Evolutionary conservation across 2,113 vertebrate species (phyloP).

Genomic region (Saccopteryx leptura): DNA sequence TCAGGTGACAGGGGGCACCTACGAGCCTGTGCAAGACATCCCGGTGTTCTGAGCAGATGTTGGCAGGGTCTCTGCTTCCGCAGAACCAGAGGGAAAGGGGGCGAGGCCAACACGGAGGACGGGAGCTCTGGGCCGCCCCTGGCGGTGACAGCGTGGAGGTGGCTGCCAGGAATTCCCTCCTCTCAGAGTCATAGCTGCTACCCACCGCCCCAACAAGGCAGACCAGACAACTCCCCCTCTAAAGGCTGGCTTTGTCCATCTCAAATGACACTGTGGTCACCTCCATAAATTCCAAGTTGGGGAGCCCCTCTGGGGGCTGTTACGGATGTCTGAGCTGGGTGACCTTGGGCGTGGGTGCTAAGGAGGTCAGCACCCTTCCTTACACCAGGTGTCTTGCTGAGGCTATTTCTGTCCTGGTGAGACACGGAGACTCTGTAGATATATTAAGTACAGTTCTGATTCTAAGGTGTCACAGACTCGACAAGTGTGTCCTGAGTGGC

Average conservation of each 20-base stretch:
- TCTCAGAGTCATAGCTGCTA: accelerated
- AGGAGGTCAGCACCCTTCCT: neutral
- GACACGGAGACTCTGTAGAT: neutral
- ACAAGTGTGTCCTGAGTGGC: neutral
- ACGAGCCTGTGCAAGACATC: accelerated
- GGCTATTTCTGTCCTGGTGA: neutral
- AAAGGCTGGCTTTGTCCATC: neutral
- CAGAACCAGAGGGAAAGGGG: neutral
- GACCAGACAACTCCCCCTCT: accelerated
- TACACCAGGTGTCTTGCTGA: accelerated
- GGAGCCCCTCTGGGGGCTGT: neutral
- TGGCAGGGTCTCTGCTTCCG: accelerated
- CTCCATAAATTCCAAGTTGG: neutral
- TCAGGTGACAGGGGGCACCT: neutral
- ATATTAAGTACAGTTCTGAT: neutral
- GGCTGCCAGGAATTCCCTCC: neutral
- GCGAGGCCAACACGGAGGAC: accelerated
- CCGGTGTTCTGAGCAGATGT: too few relatives aligned
- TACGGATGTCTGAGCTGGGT: accelerated
- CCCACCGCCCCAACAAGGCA: neutral
- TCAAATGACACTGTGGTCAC: too few relatives aligned
- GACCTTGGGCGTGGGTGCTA: too few relatives aligned
- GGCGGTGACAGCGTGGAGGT: neutral
- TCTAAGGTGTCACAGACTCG: neutral
- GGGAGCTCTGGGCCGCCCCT: neutral